phyloP scores from a whole-genome alignment of 2,888 invertebrate genomes.

The Pogonocherus hispidulus region DNA sequence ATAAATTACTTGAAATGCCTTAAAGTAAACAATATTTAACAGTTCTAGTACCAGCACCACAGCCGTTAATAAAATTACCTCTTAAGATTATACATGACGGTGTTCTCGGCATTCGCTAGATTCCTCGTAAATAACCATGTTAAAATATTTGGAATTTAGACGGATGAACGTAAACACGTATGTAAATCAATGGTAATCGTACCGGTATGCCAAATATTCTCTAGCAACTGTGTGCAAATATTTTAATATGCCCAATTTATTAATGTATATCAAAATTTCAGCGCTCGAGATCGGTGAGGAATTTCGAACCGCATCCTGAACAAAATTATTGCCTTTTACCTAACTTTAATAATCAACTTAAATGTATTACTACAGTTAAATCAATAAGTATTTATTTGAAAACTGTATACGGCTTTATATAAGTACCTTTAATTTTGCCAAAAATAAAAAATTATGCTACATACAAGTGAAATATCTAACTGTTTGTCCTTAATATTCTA shows the following conservation, averaged over 20 bases:
- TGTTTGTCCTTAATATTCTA: too few species aligned
- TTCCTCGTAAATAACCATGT: constrained; percentile 19
- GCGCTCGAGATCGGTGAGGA: constrained; percentile 15
- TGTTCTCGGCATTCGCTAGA: constrained; percentile 11
- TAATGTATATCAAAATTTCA: constrained; percentile 29
- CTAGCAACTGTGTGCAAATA: constrained; percentile 38
- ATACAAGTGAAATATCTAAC: too few species aligned
- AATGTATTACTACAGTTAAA: too few species aligned
- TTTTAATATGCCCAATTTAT: constrained; percentile 38
- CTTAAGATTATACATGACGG: constrained; percentile 13
- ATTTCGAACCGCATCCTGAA: constrained; percentile 7
- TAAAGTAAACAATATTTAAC: constrained; percentile 8
- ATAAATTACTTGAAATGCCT: background rate
- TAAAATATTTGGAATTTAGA: constrained; percentile 24
- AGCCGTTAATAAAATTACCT: constrained; percentile 9
- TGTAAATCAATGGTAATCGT: constrained; percentile 46
- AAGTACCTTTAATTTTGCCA: too few species aligned
- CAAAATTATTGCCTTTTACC: too few species aligned
- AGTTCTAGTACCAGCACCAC: background rate
- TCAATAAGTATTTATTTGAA: too few species aligned
- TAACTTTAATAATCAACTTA: too few species aligned
- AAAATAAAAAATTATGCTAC: too few species aligned
- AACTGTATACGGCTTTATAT: too few species aligned
- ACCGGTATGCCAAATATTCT: constrained; percentile 45
- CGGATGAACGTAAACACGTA: constrained; percentile 40